Conservation (phyloP, 2,113 vertebrate genomes). For the Coreoperca whiteheadi region DNA sequence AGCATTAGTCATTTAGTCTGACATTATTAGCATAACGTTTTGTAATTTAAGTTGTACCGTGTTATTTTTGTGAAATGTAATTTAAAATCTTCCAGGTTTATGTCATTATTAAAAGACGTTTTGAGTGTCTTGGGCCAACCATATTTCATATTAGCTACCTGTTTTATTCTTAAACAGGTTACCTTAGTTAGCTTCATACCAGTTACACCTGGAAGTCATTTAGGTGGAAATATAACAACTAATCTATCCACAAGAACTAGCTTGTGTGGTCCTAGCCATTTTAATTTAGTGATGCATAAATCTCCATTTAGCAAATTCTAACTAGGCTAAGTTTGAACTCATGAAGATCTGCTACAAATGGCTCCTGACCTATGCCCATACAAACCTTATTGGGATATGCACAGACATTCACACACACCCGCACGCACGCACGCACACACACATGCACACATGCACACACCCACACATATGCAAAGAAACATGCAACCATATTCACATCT, state of each 20-base stretch:
- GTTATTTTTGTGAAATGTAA: neutral
- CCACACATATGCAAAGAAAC: neutral
- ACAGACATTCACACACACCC: neutral
- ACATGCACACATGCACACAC: too few species aligned
- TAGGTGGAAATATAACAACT: neutral
- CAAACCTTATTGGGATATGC: neutral
- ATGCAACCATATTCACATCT: neutral
- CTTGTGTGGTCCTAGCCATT: neutral
- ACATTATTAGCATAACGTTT: neutral
- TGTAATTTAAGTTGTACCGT: neutral
- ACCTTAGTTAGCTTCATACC: neutral
- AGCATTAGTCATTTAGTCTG: neutral
- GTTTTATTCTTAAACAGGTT: too few species aligned
- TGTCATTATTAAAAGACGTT: neutral
- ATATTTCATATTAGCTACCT: neutral
- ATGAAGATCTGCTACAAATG: neutral
- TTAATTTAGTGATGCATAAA: neutral
- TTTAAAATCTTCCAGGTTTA: neutral
- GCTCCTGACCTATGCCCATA: slow-evolving; percentile 5
- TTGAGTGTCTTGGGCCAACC: neutral
- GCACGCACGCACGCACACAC: neutral
- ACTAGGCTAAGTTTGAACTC: neutral
- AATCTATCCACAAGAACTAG: neutral
- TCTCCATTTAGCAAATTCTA: neutral
- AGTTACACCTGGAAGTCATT: neutral